Base-by-base conservation (phyloP, 2,113 vertebrate species). In the Prolemur simus region DNA sequence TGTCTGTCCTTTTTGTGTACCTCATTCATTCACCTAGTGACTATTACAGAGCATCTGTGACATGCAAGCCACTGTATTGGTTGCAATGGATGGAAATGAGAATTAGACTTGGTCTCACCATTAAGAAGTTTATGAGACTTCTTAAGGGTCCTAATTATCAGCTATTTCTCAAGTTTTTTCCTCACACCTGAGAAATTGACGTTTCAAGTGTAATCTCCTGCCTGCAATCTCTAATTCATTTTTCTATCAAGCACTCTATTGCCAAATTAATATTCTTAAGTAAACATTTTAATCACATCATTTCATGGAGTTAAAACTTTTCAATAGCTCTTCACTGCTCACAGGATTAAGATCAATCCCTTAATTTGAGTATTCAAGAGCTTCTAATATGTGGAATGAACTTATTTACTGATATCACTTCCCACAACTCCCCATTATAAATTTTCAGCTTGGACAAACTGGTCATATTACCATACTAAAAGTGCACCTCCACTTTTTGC, bases 381-480 rank as follows among this genome's bases (percentile, higher is more conserved):
- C 45, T 66, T 95, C 83, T 92, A 66, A 82, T 91, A 93, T 91
- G 25, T 66, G n/a, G 14, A 90, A 89, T 66, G 20, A 85, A 89
- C 13, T 68, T 69, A 78, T 81, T 85, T 88, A 32, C 12, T 85
- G n/a, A 56, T n/a, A 60, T 95, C 47, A 63, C 32, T 93, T 93
- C 27, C 52, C 12, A n/a, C 8, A 91, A 56, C 49, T 63, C 21
- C 6, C 56, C 45, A 39, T 60, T 60, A 77, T 34, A 95, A 95
- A 91, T 85, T 39, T 69, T 96, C 87, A 93, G 27, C 21, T 91
- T 74, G 6, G 58, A 74, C 29, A 66, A 69, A 58, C 23, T 88
- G 76, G 42, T 80, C 15, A 37, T 37, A 68, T 78, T 58, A 39
- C 32, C 37, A 39, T 58, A 32, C 9, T 85, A 52, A 80, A 60